Conservation (phyloP, 2,888 invertebrate species). For the Liposcelis brunnea region DNA sequence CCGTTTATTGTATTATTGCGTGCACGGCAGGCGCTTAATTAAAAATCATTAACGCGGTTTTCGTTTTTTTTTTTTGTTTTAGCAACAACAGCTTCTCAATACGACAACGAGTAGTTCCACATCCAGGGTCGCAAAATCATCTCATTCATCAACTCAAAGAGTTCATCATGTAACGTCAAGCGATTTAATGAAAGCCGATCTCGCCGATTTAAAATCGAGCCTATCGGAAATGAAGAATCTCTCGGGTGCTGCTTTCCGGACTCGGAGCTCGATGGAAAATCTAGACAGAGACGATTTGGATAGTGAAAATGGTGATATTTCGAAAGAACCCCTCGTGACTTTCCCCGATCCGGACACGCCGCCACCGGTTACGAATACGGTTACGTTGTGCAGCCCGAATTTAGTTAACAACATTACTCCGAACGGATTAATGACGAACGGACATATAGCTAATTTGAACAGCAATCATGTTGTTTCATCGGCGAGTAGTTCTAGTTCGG, state of each 20-base stretch:
- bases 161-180: constrained; percentile 34
- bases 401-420: constrained; percentile 17
- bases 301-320: constrained; percentile 19
- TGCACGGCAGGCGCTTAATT: no score
- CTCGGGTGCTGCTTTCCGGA: constrained; percentile 30
- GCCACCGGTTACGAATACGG: constrained; percentile 33
- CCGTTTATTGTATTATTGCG: background rate
- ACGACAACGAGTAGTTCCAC: constrained; percentile 38
- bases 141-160: constrained; percentile 35
- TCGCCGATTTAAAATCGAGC: constrained; percentile 61
- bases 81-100: constrained; percentile 30
- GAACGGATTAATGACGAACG: background rate
- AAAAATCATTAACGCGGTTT: background rate
- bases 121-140: constrained; percentile 31
- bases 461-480: background rate
- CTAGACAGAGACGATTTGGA: constrained; percentile 24
- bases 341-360: constrained; percentile 67
- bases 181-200: constrained; percentile 64
- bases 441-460: constrained; percentile 7
- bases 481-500: background rate
- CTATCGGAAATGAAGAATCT: constrained; percentile 76
- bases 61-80: constrained; percentile 14
- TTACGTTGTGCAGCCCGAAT: constrained; percentile 22
- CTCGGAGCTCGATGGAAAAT: constrained; percentile 61
- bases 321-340: constrained; percentile 48